Conservation (phyloP, 2,888 invertebrate species). For the Epistrophella euchroma region DNA sequence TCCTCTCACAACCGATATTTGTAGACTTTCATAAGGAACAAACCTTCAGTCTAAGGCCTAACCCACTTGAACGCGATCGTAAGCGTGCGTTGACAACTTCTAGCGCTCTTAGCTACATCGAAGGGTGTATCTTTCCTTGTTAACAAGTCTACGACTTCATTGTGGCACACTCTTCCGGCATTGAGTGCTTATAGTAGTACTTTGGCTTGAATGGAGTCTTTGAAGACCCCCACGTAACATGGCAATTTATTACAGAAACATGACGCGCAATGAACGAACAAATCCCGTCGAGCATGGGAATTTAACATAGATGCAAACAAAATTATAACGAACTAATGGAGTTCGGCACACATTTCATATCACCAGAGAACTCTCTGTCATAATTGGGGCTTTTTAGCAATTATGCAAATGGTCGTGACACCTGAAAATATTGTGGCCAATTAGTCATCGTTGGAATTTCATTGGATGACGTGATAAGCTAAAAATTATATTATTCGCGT, state of each 20-base stretch:
- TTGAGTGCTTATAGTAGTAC: slow-evolving; percentile 23
- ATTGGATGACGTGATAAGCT: slow-evolving; percentile 18
- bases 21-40: slow-evolving; percentile 32
- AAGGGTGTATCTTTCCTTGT: slow-evolving; percentile 68
- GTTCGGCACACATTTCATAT: slow-evolving; percentile 49
- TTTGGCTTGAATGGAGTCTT: slow-evolving; percentile 28
- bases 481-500: neutral
- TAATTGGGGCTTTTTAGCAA: slow-evolving; percentile 70
- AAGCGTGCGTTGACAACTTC: slow-evolving; percentile 64
- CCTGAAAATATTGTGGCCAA: slow-evolving; percentile 69
- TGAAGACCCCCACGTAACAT: slow-evolving; percentile 64
- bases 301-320: neutral
- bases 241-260: slow-evolving; percentile 68
- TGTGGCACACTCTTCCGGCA: slow-evolving; percentile 63
- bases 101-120: slow-evolving; percentile 19
- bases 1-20: slow-evolving; percentile 20
- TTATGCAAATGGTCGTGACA: slow-evolving; percentile 71
- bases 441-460: slow-evolving; percentile 54
- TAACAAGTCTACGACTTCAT: slow-evolving; percentile 62
- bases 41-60: slow-evolving; percentile 46
- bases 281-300: slow-evolving; percentile 42
- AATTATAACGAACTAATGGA: slow-evolving; percentile 37
- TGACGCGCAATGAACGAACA: slow-evolving; percentile 50
- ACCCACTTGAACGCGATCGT: slow-evolving; percentile 50
- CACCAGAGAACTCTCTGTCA: slow-evolving; percentile 38